phyloP scores from a whole-genome alignment of 1,140 invertebrate genomes.

The Muscidifurax raptorellus region DNA sequence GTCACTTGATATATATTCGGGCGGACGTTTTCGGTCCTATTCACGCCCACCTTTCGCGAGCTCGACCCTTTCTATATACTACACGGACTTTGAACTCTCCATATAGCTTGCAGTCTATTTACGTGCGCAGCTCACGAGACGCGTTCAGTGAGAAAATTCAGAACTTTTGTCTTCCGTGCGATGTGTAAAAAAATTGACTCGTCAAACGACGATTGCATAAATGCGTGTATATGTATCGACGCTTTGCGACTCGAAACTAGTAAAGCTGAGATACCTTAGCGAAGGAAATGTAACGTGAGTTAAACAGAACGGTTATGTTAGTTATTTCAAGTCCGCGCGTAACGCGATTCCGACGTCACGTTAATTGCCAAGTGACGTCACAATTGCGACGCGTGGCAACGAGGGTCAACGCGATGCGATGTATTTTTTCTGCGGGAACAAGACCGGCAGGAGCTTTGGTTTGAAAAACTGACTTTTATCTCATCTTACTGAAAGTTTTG shows the following conservation, averaged over 20 bases:
- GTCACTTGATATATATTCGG: neutral
- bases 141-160: too few species aligned
- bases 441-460: too few species aligned
- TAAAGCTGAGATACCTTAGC: conserved; percentile 18
- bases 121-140: too few species aligned
- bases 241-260: neutral
- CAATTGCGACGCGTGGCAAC: conserved; percentile 38
- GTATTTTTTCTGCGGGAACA: neutral
- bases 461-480: too few species aligned
- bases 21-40: neutral
- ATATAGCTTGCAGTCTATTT: too few species aligned
- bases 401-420: conserved; percentile 38
- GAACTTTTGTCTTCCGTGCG: neutral
- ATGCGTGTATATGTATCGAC: neutral
- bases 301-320: conserved; percentile 26
- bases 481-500: too few species aligned
- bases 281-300: conserved; percentile 34
- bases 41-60: neutral
- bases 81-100: too few species aligned
- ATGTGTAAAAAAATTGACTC: neutral
- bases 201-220: neutral
- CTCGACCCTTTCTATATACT: too few species aligned
- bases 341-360: conserved; percentile 43
- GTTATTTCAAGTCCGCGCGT: conserved; percentile 22
- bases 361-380: conserved; percentile 50